A percentile compares a stretch with the other conserved stretches of the same genome.
Evolutionary conservation across 2,797 vertebrate species (phyloP).

Genomic region (Onychomys torridus): DNA sequence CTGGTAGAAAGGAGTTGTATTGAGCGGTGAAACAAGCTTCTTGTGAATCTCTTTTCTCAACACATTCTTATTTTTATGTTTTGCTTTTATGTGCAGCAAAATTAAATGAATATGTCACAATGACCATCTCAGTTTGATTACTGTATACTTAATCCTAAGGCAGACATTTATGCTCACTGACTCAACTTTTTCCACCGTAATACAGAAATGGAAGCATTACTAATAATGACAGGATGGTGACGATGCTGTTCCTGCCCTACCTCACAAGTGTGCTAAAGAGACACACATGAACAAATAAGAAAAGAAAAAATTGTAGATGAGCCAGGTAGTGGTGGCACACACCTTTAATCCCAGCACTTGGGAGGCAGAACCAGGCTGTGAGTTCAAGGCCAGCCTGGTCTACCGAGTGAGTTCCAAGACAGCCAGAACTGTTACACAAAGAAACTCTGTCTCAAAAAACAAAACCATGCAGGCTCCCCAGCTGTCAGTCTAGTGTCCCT

Average conservation of each 20-base stretch:
- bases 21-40: not conserved
- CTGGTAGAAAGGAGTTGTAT: not conserved
- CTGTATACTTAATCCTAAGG: not conserved
- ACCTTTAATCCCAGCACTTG: not conserved
- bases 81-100: not conserved
- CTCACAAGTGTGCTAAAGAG: not conserved
- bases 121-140: not conserved
- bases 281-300: not conserved
- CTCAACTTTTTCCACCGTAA: not conserved
- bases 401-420: not conserved
- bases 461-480: not conserved
- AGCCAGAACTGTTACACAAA: not conserved
- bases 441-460: not conserved
- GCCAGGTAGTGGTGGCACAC: not conserved
- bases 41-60: constrained; percentile 32
- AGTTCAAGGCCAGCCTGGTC: not conserved
- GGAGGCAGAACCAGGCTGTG: not conserved
- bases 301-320: not conserved
- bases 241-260: not conserved
- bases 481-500: no score
- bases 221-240: not conserved
- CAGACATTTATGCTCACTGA: not conserved
- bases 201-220: not conserved
- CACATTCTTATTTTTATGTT: constrained; percentile 13
- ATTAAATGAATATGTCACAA: not conserved